Evolutionary conservation across 2,797 vertebrate genomes (phyloP), one percentile per base, ranked within the genome.

Genomic region (Acrocephalus scirpaceus): DNA sequence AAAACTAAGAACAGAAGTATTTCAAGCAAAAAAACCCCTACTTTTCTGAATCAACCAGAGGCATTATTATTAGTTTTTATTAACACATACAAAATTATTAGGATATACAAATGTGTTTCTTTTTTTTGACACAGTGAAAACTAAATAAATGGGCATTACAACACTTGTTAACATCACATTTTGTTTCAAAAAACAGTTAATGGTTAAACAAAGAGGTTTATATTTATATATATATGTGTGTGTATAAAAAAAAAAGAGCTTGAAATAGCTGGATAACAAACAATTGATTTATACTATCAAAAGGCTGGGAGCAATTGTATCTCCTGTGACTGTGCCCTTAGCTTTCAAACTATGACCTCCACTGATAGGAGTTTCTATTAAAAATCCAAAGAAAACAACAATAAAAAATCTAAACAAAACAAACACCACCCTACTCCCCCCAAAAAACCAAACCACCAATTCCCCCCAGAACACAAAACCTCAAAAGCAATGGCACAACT

Each of bases 1-100:
- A 71, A 88, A 86, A 54, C 61, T 44, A 87, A 65, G 58, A 90
- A 66, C 26, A 77, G 85, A 29, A 58, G 8, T 57, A 60, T 88
- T 83, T 64, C 70, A 95, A 73, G 84, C 23, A 91, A 58, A 81
- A 86, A 94, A 91, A 22, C 91, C 25, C 91, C 93, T 95, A 74
- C 61, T 95, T 94, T 95, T 95, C 86, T 94, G 74, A 96, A 97
- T 94, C 92, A 96, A 93, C 45, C 79, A 89, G 96, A 97, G 27
- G 54, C 79, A 90, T 91, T 92, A 88, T 90, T 92, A 88, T 86
- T 96, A 94, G 94, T 95, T 97, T 98, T 98, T 98, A 98, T 98
- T 98, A 98, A 98, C 96, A 97, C 95, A 98, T 98, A 98, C 96
- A 98, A 98, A 98, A 98, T 95, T 96, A 75, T 97, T 96, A 86